Evolutionary conservation across 2,888 invertebrate genomes (phyloP), one percentile per base, ranked within the genome.

Genomic region (Doris montereyensis): DNA sequence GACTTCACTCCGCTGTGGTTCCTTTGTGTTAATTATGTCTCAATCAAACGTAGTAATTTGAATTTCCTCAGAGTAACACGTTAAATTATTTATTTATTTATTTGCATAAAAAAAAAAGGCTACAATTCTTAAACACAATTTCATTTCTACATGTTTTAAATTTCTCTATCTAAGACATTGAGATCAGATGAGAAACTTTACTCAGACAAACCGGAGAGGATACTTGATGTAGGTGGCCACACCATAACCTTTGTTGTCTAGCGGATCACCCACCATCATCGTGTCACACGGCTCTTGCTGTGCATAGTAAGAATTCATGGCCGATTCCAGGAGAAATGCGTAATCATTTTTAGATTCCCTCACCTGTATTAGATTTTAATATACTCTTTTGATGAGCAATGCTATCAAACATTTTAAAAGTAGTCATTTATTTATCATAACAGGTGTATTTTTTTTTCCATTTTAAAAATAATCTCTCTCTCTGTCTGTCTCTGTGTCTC

Each of bases 201-300:
- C 13, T 13, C 52, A 32, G 10, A 26, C 70, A 72, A 65, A 88
- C 88, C 85, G 85, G 24, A 87, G 79, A 34, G 85, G 83, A 21
- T 85, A 86, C n/a, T 83, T 82, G 65, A 97, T 94, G 3, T 96
- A 95, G 75, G 97, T 97, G 57, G 97, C 99, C 52, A 99, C 95
- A 21, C 97, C 99, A 90, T 98, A 99, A 82, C 98, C 97, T 91
- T 97, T 96, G 67, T 92, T 92, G 85, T 93, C 92, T 95, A 97
- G 93, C 92, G 96, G 95, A 74, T 95, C 93, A 0, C 97, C 96
- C 17, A 98, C 97, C 81, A 87, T 89, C 90, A 91, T 91, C 13
- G 91, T 91, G 82, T 89, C 89, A 81, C 91, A 91, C 0, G 98
- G 98, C 87, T 95, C 95, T 77, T 96, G 93, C 88, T 96, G 96